These are phyloP conservation scores for Euura lappo DNA, from an alignment of 1,140 invertebrate species.

Conservation along the genomic window DNA sequence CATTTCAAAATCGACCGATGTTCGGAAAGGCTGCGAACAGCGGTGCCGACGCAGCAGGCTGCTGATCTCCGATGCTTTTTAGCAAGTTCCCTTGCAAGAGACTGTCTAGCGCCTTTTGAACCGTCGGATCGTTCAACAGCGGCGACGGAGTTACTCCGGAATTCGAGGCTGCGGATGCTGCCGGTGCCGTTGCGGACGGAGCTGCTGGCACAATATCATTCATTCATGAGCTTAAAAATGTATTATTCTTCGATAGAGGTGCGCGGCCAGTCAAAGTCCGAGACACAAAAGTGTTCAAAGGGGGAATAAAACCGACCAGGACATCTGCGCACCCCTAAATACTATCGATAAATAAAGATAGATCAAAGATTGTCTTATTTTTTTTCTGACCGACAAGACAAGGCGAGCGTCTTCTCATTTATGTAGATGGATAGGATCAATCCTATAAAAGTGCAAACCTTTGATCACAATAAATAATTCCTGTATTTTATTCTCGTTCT, in stretches of 20 bases:
- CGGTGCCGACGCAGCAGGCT: slow-evolving; percentile 39
- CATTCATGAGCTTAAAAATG: slow-evolving; percentile 18
- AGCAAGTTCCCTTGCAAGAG: slow-evolving; percentile 71
- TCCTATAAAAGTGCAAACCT: too few species aligned
- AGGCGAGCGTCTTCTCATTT: too few species aligned
- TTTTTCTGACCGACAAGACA: too few species aligned
- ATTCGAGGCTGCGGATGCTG: slow-evolving; percentile 32
- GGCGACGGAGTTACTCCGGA: slow-evolving; percentile 57
- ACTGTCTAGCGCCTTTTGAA: slow-evolving; percentile 78
- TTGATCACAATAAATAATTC: too few species aligned
- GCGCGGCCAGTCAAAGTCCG: too few species aligned
- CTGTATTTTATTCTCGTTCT: too few species aligned
- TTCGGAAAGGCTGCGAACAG: slow-evolving; percentile 58
- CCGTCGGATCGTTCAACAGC: slow-evolving; percentile 73
- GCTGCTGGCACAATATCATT: slow-evolving; percentile 38
- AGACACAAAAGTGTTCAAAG: too few species aligned
- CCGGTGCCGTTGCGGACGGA: slow-evolving; percentile 36
- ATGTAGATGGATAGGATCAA: too few species aligned
- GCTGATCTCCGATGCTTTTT: slow-evolving; percentile 60
- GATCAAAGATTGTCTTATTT: too few species aligned
- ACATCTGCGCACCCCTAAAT: too few species aligned
- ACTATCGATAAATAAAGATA: too few species aligned
- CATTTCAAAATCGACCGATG: slow-evolving; percentile 52
- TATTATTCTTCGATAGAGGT: neutral
- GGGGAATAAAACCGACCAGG: too few species aligned